A percentile compares a stretch with the other conserved stretches of the same genome.
Evolutionary conservation across 92 coral and sea anemone genomes (phyloP).

Genomic region (Phenganax subtilis): DNA sequence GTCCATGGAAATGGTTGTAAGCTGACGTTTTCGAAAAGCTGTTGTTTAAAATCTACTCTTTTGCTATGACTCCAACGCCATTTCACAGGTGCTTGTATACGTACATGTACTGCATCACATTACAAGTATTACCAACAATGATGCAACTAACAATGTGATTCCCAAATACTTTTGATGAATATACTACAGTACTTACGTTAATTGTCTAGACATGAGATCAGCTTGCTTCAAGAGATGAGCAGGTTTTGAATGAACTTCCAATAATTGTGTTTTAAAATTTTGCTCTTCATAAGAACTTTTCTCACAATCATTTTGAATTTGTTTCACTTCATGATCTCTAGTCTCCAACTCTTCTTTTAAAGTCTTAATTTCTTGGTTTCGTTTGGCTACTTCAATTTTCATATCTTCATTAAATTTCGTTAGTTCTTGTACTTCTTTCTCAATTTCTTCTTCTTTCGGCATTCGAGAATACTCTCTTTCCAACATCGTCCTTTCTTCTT

Average conservation of each 20-base stretch:
- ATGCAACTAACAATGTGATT: background rate
- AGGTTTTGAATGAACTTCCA: slow-evolving; percentile 95
- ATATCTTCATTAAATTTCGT: slow-evolving; percentile 77
- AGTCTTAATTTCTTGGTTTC: slow-evolving; percentile 78
- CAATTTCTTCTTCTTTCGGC: slow-evolving; percentile 98
- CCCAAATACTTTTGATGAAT: background rate
- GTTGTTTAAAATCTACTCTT: no score
- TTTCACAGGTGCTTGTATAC: no score
- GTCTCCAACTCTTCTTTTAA: slow-evolving; percentile 82
- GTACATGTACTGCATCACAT: no score
- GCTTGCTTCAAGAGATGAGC: slow-evolving; percentile 88
- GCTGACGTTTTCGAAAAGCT: no score
- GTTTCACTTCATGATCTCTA: slow-evolving; percentile 69
- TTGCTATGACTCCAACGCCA: no score
- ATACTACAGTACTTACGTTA: slow-evolving; percentile 53
- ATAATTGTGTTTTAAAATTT: slow-evolving; percentile 74
- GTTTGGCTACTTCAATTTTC: slow-evolving; percentile 81
- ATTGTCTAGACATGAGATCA: slow-evolving; percentile 85
- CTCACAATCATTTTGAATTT: slow-evolving; percentile 68
- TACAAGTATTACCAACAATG: background rate
- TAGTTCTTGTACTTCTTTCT: slow-evolving; percentile 80
- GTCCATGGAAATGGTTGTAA: no score
- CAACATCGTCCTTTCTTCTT: slow-evolving; percentile 84
- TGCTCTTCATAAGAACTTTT: slow-evolving; percentile 80
- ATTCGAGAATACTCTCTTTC: slow-evolving; percentile 93